phyloP scores from a whole-genome alignment of 2,113 vertebrate species.

The Mastomys coucha region DNA sequence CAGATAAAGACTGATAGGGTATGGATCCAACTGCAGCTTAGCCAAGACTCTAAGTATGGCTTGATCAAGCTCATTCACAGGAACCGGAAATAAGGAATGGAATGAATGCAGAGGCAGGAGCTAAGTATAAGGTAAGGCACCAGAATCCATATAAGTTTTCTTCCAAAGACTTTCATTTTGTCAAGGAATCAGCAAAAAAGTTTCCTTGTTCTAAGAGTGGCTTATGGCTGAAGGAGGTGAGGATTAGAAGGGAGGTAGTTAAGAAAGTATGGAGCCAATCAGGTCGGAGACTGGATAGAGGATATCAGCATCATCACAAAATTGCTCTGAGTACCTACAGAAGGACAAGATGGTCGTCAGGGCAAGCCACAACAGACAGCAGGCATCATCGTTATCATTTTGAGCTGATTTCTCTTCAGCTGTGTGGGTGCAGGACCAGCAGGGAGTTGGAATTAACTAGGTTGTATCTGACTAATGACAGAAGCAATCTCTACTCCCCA shows the following conservation, averaged over 20 bases:
- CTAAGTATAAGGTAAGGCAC: neutral
- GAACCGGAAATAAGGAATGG: neutral
- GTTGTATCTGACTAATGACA: constrained; percentile 31
- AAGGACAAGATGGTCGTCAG: neutral
- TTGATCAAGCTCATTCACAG: neutral
- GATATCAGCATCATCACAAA: neutral
- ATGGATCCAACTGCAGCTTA: neutral
- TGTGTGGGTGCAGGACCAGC: neutral
- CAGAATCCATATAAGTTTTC: neutral
- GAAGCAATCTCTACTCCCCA: neutral
- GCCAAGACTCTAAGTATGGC: neutral
- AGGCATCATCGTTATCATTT: neutral
- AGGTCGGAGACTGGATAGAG: neutral
- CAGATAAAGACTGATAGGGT: neutral
- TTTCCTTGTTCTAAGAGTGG: neutral
- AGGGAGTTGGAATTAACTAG: constrained; percentile 15
- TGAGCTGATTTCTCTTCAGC: neutral
- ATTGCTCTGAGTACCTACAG: neutral
- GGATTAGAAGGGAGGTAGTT: neutral
- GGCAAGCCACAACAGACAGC: neutral
- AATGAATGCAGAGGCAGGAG: neutral
- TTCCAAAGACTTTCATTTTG: constrained; percentile 15
- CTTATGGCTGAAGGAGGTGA: neutral
- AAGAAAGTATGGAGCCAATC: neutral
- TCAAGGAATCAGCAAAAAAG: neutral